A percentile compares a stretch with the other conserved stretches of the same genome.
Conservation (phyloP, 2,888 invertebrate species). For the Mesorhabditis spiculigera region DNA sequence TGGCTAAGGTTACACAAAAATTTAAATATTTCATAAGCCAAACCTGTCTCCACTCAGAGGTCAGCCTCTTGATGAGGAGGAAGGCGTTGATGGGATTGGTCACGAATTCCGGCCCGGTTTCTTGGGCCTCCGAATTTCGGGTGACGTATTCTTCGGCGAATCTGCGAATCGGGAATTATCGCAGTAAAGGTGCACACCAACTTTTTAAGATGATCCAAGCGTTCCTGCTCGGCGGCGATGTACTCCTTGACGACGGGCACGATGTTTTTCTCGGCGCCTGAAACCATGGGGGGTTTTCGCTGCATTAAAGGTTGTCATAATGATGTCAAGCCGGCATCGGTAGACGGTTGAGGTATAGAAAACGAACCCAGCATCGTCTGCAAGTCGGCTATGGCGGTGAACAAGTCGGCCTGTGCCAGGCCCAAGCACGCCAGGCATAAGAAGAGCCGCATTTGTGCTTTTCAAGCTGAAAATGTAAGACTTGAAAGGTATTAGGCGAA, state of each 20-base stretch:
- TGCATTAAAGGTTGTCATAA: too few relatives aligned
- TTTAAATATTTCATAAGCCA: too few relatives aligned
- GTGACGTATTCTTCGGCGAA: constrained; percentile 47
- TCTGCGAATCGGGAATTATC: constrained; percentile 20
- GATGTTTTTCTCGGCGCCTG: constrained; percentile 84
- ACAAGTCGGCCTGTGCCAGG: constrained; percentile 70
- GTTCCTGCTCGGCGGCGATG: constrained; percentile 77
- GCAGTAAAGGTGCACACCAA: constrained; percentile 61
- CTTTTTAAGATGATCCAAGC: constrained; percentile 76
- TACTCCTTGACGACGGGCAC: constrained; percentile 79
- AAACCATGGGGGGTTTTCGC: constrained; percentile 60
- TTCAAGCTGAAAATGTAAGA: too few relatives aligned
- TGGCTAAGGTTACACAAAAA: too few relatives aligned
- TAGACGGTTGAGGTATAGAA: too few relatives aligned
- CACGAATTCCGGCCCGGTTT: constrained; percentile 51
- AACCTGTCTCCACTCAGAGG: constrained; percentile 61
- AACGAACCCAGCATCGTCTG: constrained; percentile 61
- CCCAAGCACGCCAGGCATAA: constrained; percentile 8
- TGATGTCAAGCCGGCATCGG: too few relatives aligned
- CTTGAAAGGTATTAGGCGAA: too few relatives aligned
- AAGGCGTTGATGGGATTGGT: constrained; percentile 64
- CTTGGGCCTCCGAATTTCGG: constrained; percentile 35
- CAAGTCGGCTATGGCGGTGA: constrained; percentile 88
- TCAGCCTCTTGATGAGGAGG: constrained; percentile 62
- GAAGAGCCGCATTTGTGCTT: not conserved